phyloP scores from a whole-genome alignment of 2,113 vertebrate genomes.

The Spea bombifrons region DNA sequence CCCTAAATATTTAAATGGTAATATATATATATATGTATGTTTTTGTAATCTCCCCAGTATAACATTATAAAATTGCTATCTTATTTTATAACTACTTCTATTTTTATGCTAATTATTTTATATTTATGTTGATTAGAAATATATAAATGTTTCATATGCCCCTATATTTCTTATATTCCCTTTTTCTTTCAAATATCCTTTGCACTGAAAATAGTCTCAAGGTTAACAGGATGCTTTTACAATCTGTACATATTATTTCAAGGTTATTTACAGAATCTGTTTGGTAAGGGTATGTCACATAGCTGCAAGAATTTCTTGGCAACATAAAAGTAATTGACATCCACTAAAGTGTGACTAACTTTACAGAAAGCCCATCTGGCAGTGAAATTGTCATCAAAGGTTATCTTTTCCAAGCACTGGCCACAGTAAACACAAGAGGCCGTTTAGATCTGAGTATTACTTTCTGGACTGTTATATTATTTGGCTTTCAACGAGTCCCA shows the following conservation, averaged over 20 bases:
- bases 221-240: neutral
- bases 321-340: slow-evolving; percentile 35
- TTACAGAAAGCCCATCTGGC: slow-evolving; percentile 44
- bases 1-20: too few relatives aligned
- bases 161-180: neutral
- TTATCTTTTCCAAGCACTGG: slow-evolving; percentile 39
- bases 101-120: slow-evolving; percentile 3
- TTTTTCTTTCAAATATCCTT: neutral
- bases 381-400: slow-evolving; percentile 43
- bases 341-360: slow-evolving; percentile 47
- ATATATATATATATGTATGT: too few relatives aligned
- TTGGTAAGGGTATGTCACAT: slow-evolving; percentile 28
- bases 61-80: too few relatives aligned
- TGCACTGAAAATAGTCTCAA: neutral
- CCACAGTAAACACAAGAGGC: slow-evolving; percentile 35
- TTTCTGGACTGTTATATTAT: slow-evolving; percentile 44
- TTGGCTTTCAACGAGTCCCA: slow-evolving; percentile 42
- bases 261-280: slow-evolving; percentile 33
- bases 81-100: neutral
- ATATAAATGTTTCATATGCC: neutral
- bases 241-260: slow-evolving; percentile 17
- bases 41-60: too few relatives aligned
- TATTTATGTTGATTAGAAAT: neutral
- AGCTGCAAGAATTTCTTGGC: slow-evolving; percentile 35
- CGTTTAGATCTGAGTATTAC: slow-evolving; percentile 35